Base-by-base conservation (phyloP, 2,888 invertebrate species). In the Ectropis crepuscularia region DNA sequence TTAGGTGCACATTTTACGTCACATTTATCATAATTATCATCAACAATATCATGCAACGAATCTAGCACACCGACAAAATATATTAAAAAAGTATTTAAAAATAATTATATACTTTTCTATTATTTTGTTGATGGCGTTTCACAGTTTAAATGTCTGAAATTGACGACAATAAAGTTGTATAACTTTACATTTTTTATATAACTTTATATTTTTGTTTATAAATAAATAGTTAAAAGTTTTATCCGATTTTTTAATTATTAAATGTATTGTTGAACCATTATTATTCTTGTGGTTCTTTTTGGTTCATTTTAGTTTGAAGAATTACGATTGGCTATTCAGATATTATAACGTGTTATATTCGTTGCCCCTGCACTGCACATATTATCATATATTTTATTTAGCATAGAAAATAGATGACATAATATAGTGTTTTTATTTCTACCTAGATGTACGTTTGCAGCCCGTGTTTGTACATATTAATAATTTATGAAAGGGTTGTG, bases 401-500 rank as follows among this genome's bases (percentile, higher is more conserved):
- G 64, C 47, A 57, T 71, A 69, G 57, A 61, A 9, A 41, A 39
- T 59, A 60, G 61, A 61, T 41, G 16, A 58, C 16, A 28, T 2
- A 51, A 42, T 10, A 53, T 49, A 57, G 53, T 12, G 48, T 65
- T 57, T 59, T 63, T 28, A 28, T 65, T 69, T 57, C 53, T 68
- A 47, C 59, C 10, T 71, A 66, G 61, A 61, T 45, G 57, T 55
- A 67, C 65, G 61, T 66, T 49, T 67, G 49, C 57, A 53, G 46
- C 57, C 64, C 63, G 53, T 67, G 58, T 54, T 66, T 28, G 4
- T 28, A 28, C 2, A 57, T 28, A 63, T n/a, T 54, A 47, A 58
- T 57, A 58, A 62, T 63, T 49, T 45, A 60, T 62, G 66, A 69
- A 92, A 91, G 90, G 93, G 92, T 92, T 92, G 92, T 92, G 92